A percentile compares a stretch with the other conserved stretches of the same genome.
These are phyloP conservation scores for Meloidogyne chitwoodi DNA, from an alignment of 1,140 invertebrate genomes.

Conservation along the genomic window DNA sequence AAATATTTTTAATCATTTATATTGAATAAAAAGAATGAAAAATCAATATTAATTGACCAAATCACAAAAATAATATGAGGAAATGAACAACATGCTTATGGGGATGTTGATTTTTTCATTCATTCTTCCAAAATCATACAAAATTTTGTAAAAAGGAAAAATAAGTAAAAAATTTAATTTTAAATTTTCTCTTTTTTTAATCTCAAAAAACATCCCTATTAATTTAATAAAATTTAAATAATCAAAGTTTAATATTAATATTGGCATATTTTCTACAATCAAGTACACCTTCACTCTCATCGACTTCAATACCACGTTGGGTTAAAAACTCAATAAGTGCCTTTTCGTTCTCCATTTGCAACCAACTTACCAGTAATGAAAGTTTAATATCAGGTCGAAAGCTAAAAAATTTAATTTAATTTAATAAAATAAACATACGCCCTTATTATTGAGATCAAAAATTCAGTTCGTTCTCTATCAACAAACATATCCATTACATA, in stretches of 20 bases:
- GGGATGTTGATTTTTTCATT: not conserved
- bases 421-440: constrained; percentile 76
- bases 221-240: not conserved
- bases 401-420: constrained; percentile 66
- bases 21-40: not conserved
- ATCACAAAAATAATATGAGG: not conserved
- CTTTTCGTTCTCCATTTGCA: constrained; percentile 41
- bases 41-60: not conserved
- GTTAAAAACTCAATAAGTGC: constrained; percentile 10
- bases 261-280: constrained; percentile 28
- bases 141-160: no score
- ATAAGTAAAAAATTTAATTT: no score
- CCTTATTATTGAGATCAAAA: constrained; percentile 86
- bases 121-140: no score
- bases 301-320: constrained; percentile 17
- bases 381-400: constrained; percentile 83
- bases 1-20: no score
- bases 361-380: constrained; percentile 62
- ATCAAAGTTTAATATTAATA: not conserved
- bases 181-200: not conserved
- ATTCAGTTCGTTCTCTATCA: constrained; percentile 80
- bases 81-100: not conserved
- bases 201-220: not conserved
- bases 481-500: constrained; percentile 96
- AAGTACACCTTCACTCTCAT: constrained; percentile 17